Base-by-base conservation (phyloP, 2,113 vertebrate genomes). In the Syrrhaptes paradoxus region DNA sequence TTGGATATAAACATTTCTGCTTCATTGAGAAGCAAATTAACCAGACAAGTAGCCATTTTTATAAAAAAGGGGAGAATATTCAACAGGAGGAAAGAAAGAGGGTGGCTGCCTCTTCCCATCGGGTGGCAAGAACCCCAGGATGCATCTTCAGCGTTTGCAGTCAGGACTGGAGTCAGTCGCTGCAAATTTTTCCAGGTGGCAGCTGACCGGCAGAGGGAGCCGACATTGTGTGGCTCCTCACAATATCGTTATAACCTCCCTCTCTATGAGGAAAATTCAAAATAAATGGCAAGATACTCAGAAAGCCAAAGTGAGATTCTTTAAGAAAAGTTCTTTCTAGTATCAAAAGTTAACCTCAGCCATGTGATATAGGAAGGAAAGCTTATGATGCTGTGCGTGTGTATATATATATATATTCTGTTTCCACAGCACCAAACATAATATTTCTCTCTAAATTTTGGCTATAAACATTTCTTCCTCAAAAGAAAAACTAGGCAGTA, bases 121-220 rank as follows among this genome's bases (percentile, higher is more conserved):
- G 22, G 25, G 5, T 45, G 31, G 8, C 26, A 31, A 11, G 26
- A 57, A 48, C 13, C 75, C 10, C 52, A n/a, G 63, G 82, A 58
- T 6, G 49, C 43, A 62, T 8, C 59, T 29, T 28, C 45, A 45
- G 34, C 9, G 0, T 26, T 26, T 0, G 4, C 34, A 9, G 31
- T 41, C 41, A 41, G 41, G 41, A 41, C 13, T 5, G 41, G 41
- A 41, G 12, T 41, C 7, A 20, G 45, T 6, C 0, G 6, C 63
- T 34, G 46, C 83, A 8, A 31, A 28, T 5, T 22, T 13, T 66
- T 55, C 10, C 11, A n/a, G 71, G 72, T 21, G 11, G 7, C 17
- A 7, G 55, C 2, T 77, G n/a, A 41, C 93, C 95, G 17, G 92
- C 32, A 97, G 95, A 92, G 93, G 96, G 95, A 88, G 90, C 92